Evolutionary conservation across 2,113 vertebrate species (phyloP).

Genomic region (Heliornis fulica): DNA sequence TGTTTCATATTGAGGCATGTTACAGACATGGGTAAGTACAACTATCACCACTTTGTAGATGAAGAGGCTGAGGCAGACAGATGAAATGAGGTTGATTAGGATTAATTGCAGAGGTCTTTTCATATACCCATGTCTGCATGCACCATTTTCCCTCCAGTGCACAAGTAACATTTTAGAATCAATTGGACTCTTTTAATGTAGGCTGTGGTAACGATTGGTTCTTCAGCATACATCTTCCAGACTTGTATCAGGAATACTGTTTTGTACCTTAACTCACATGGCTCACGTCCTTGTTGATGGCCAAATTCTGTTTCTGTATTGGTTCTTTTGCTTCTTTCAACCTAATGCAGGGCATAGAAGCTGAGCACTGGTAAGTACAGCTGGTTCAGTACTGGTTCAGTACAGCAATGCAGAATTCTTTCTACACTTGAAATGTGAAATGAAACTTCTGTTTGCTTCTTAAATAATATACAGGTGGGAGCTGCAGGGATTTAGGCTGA

Average conservation of each 20-base stretch:
- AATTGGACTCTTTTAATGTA: background rate
- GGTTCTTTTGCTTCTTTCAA: background rate
- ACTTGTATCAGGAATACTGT: background rate
- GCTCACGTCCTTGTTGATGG: background rate
- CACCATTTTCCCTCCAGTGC: background rate
- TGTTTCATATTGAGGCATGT: conserved; percentile 3
- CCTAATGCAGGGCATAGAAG: background rate
- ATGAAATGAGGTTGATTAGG: background rate
- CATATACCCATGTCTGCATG: background rate
- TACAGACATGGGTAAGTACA: conserved; percentile 44
- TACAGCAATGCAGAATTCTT: conserved; percentile 15
- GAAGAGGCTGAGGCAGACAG: background rate
- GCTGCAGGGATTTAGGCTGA: conserved; percentile 41
- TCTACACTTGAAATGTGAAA: background rate
- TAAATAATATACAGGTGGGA: conserved; percentile 34
- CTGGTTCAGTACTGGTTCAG: background rate
- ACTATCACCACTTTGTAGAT: background rate
- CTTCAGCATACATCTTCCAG: background rate
- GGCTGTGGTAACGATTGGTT: background rate
- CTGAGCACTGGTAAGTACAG: conserved; percentile 58
- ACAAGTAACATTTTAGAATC: background rate
- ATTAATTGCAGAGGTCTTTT: background rate
- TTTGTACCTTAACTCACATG: background rate
- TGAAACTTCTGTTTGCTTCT: background rate
- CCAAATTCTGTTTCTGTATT: background rate